These are phyloP conservation scores for Cheumatopsyche charites DNA, from an alignment of 1,140 invertebrate species.

Conservation along the genomic window DNA sequence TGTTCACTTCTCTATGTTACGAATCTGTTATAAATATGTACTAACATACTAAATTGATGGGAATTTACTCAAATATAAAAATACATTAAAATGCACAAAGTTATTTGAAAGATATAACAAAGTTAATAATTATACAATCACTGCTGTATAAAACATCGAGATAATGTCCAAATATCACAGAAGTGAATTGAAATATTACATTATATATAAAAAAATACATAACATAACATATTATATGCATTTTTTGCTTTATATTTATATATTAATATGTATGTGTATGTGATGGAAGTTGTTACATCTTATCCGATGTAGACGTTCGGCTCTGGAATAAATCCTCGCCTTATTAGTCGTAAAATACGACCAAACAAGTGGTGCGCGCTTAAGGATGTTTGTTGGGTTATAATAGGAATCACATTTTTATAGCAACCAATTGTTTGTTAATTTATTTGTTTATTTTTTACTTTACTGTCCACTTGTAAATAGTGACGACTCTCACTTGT, in stretches of 20 bases:
- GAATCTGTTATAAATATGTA: conserved; percentile 25
- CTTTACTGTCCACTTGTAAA: conserved; percentile 9
- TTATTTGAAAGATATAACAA: conserved; percentile 36
- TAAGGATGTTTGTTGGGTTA: background rate
- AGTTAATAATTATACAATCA: background rate
- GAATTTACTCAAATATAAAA: conserved; percentile 30
- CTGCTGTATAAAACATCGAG: background rate
- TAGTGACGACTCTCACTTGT: conserved; percentile 1
- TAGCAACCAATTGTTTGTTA: background rate
- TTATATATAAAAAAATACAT: conserved; percentile 32
- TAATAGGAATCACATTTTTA: conserved; percentile 1
- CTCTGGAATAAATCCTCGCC: conserved; percentile 43
- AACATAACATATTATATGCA: conserved; percentile 45
- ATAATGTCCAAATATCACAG: conserved; percentile 40
- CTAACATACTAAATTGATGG: conserved; percentile 46
- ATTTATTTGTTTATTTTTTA: background rate
- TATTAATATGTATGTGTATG: conserved; percentile 32
- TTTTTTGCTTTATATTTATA: conserved; percentile 47
- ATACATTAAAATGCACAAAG: conserved; percentile 48
- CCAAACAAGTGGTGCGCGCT: conserved; percentile 33
- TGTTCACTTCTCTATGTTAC: conserved; percentile 16
- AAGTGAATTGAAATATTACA: conserved; percentile 38
- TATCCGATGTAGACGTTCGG: conserved; percentile 2
- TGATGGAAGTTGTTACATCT: conserved; percentile 6
- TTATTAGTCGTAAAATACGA: conserved; percentile 43